phyloP scores from a whole-genome alignment of 1,140 invertebrate species.

The Luehdorfia chinensis region DNA sequence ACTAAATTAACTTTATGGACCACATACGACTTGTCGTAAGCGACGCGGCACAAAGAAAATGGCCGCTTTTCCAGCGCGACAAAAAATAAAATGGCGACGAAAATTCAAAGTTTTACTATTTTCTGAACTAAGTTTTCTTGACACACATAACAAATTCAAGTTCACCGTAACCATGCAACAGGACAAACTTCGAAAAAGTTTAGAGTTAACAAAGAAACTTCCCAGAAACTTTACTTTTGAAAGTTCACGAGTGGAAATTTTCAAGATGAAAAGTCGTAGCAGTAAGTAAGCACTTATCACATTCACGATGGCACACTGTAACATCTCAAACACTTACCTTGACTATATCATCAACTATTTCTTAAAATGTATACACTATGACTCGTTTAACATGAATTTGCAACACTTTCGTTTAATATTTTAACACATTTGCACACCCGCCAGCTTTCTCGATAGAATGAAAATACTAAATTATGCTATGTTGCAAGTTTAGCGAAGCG shows the following conservation, averaged over 20 bases:
- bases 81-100: slow-evolving; percentile 79
- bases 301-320: slow-evolving; percentile 35
- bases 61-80: slow-evolving; percentile 78
- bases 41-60: slow-evolving; percentile 79
- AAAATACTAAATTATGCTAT: slow-evolving; percentile 73
- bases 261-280: slow-evolving; percentile 74
- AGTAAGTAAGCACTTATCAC: slow-evolving; percentile 56
- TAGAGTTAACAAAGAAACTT: slow-evolving; percentile 60
- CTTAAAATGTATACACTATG: slow-evolving; percentile 41
- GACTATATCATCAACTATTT: slow-evolving; percentile 68
- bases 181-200: slow-evolving; percentile 47
- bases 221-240: slow-evolving; percentile 62
- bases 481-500: slow-evolving; percentile 76
- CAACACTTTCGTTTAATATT: slow-evolving; percentile 44
- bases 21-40: slow-evolving; percentile 68
- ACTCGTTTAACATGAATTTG: slow-evolving; percentile 38
- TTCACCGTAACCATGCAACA: slow-evolving; percentile 32
- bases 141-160: slow-evolving; percentile 38
- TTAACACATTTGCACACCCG: slow-evolving; percentile 71
- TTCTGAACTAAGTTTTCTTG: slow-evolving; percentile 61
- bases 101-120: slow-evolving; percentile 77
- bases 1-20: slow-evolving; percentile 74
- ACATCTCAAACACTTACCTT: slow-evolving; percentile 60
- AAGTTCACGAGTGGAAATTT: slow-evolving; percentile 76
- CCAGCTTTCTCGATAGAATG: slow-evolving; percentile 72